phyloP scores from a whole-genome alignment of 2,113 vertebrate genomes.

The Oplegnathus fasciatus region DNA sequence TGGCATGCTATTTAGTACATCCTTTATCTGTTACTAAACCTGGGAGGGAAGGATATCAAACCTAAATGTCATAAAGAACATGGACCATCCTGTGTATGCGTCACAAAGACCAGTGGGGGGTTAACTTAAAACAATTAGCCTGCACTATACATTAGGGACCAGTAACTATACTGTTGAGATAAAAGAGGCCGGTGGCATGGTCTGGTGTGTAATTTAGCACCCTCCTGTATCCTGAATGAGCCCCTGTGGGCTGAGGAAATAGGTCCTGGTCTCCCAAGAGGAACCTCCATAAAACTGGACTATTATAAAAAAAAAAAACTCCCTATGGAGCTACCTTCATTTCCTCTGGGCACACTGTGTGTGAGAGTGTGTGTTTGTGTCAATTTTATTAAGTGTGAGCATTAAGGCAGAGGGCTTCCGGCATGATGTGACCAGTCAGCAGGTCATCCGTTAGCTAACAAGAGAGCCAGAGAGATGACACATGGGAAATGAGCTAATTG shows the following conservation, averaged over 20 bases:
- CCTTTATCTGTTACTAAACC: background rate
- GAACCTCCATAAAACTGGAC: constrained; percentile 54
- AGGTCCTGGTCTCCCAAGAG: constrained; percentile 31
- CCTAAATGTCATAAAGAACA: background rate
- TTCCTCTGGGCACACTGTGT: constrained; percentile 45
- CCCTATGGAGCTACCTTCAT: constrained; percentile 45
- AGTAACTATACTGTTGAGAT: constrained; percentile 5
- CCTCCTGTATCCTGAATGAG: constrained; percentile 34
- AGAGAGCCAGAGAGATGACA: constrained; percentile 54
- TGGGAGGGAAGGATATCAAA: background rate
- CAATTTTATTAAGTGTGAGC: constrained; percentile 38
- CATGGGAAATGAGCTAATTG: constrained; percentile 72
- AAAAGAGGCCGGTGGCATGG: constrained; percentile 6
- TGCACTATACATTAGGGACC: background rate
- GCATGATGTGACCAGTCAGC: constrained; percentile 35
- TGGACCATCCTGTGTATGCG: background rate
- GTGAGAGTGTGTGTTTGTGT: constrained; percentile 24
- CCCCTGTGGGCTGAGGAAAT: constrained; percentile 49
- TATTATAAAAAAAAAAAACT: constrained; percentile 19
- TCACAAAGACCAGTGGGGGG: background rate
- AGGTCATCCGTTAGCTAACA: constrained; percentile 45
- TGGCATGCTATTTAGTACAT: background rate
- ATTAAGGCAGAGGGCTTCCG: constrained; percentile 10
- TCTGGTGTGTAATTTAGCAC: constrained; percentile 34
- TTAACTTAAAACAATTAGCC: background rate